Percentiles rank a stretch among this genome's conserved stretches.
Evolutionary conservation across 2,113 vertebrate species (phyloP).

Genomic region (Solea senegalensis): DNA sequence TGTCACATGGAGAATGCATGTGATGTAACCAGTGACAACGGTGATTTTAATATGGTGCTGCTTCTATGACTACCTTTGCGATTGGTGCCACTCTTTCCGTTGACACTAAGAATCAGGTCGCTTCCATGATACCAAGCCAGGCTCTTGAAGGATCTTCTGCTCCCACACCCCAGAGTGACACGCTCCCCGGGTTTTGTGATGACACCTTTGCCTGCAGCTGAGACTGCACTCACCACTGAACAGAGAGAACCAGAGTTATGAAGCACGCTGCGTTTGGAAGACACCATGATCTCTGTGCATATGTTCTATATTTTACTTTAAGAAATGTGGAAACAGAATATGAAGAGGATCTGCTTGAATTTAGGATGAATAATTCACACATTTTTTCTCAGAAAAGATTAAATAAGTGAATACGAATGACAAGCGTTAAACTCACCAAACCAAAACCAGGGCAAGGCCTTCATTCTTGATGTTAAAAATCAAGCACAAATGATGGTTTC

Average conservation of each 20-base stretch:
- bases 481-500: background rate
- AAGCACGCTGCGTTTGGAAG: background rate
- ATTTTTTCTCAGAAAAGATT: background rate
- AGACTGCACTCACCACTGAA: conserved; percentile 57
- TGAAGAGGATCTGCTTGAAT: too few relatives aligned
- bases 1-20: conserved; percentile 21
- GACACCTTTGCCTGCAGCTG: conserved; percentile 20
- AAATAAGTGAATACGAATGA: background rate
- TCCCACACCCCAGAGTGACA: background rate
- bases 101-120: fast-evolving
- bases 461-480: conserved; percentile 43
- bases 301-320: too few relatives aligned
- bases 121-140: background rate
- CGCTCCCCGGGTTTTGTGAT: fast-evolving
- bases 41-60: background rate
- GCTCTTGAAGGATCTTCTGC: fast-evolving
- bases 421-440: conserved; percentile 59
- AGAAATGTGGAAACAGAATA: too few relatives aligned
- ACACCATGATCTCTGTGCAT: background rate
- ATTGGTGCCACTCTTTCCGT: fast-evolving
- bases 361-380: too few relatives aligned
- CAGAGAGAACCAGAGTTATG: background rate
- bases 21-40: background rate
- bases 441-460: conserved; percentile 26
- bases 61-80: conserved; percentile 29